Percentiles rank a stretch among this genome's conserved stretches.
These are phyloP conservation scores for Lasioglossum baleicum DNA, from an alignment of 1,140 invertebrate species.

Conservation along the genomic window DNA sequence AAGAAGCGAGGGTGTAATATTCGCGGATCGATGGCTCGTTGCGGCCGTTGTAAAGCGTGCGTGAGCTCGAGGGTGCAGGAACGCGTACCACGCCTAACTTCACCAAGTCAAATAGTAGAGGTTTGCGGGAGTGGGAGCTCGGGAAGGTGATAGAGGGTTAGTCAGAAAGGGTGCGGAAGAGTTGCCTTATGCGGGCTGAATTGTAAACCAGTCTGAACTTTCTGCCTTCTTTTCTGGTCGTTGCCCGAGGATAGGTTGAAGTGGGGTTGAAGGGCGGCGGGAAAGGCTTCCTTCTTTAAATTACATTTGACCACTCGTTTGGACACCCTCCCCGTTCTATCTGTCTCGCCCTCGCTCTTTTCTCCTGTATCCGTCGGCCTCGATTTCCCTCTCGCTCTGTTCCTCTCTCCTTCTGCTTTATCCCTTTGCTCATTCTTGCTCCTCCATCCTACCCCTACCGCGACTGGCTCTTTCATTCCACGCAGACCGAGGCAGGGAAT, in stretches of 20 bases:
- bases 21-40: constrained; percentile 38
- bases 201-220: constrained; percentile 71
- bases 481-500: constrained; percentile 39
- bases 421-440: background rate
- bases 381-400: background rate
- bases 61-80: background rate
- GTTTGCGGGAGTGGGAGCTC: background rate
- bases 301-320: constrained; percentile 76
- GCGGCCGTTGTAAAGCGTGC: constrained; percentile 11
- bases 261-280: constrained; percentile 50
- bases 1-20: constrained; percentile 26
- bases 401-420: background rate
- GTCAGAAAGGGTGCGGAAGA: constrained; percentile 28
- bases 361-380: too few relatives aligned
- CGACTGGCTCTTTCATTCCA: constrained; percentile 14
- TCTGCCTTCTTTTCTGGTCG: constrained; percentile 68
- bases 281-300: constrained; percentile 72
- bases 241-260: constrained; percentile 48
- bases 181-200: constrained; percentile 70
- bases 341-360: background rate
- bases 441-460: background rate
- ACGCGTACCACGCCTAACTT: constrained; percentile 43
- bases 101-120: constrained; percentile 44
- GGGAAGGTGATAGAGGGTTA: constrained; percentile 14
- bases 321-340: constrained; percentile 51